phyloP scores from a whole-genome alignment of 1,140 invertebrate genomes.

The Cyclargus thomasi region DNA sequence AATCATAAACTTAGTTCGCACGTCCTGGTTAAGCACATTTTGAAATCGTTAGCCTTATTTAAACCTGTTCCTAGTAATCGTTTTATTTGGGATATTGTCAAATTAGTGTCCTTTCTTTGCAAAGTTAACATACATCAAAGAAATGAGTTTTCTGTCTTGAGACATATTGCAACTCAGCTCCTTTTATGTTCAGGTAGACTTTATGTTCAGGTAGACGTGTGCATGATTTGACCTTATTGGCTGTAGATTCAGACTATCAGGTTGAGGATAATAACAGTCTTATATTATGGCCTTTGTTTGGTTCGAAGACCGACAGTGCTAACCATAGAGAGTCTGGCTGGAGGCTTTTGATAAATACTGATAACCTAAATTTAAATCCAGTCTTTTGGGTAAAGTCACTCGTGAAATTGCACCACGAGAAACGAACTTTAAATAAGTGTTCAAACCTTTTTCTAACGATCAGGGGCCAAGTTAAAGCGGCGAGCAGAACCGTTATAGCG shows the following conservation, averaged over 20 bases:
- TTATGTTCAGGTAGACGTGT: slow-evolving; percentile 3
- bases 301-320: slow-evolving; percentile 22
- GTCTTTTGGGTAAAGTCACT: slow-evolving; percentile 18
- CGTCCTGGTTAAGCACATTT: slow-evolving; percentile 8
- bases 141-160: neutral
- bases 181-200: no score
- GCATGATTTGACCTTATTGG: slow-evolving; percentile 17
- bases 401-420: slow-evolving; percentile 12
- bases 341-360: slow-evolving; percentile 14
- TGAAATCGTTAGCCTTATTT: neutral
- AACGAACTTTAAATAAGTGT: slow-evolving; percentile 4
- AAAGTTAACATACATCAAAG: neutral
- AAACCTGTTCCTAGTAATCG: neutral
- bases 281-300: slow-evolving; percentile 24
- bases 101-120: neutral
- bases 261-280: neutral
- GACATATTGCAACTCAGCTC: neutral
- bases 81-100: neutral
- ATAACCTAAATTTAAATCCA: slow-evolving; percentile 14
- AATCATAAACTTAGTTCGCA: neutral
- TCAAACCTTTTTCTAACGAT: slow-evolving; percentile 27
- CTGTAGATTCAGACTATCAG: neutral
- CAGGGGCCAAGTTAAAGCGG: slow-evolving; percentile 20
- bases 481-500: slow-evolving; percentile 28
- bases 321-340: slow-evolving; percentile 23